Percentiles rank a stretch among this genome's conserved stretches.
Conservation (phyloP, 2,888 invertebrate species). For the Leptarthrus brevirostris region DNA sequence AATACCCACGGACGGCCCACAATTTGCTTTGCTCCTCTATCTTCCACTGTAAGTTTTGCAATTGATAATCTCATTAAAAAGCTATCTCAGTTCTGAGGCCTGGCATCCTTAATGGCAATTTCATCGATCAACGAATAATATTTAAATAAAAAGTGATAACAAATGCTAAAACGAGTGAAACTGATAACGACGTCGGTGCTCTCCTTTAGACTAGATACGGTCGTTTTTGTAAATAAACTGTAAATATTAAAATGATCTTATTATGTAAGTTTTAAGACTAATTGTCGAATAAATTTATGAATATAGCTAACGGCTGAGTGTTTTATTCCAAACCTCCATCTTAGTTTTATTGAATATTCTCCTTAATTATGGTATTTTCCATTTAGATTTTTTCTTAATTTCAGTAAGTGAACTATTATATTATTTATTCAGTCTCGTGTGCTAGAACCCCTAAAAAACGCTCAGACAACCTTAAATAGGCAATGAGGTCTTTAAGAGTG, state of each 20-base stretch:
- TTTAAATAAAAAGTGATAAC: constrained; percentile 46
- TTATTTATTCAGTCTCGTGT: too few relatives aligned
- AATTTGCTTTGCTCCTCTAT: constrained; percentile 21
- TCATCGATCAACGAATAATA: constrained; percentile 45
- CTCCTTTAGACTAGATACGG: constrained; percentile 47
- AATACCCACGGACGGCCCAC: background rate
- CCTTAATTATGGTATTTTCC: too few relatives aligned
- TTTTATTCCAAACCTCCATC: too few relatives aligned
- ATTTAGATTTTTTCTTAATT: too few relatives aligned
- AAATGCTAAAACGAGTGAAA: constrained; percentile 28
- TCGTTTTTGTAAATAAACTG: constrained; percentile 52
- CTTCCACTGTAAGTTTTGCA: constrained; percentile 33
- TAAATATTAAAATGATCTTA: constrained; percentile 52
- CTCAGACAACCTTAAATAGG: too few relatives aligned
- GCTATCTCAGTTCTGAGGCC: constrained; percentile 35
- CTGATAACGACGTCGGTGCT: constrained; percentile 47
- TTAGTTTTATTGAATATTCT: too few relatives aligned
- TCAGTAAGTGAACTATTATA: too few relatives aligned
- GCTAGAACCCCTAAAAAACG: too few relatives aligned
- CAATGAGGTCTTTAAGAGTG: too few relatives aligned
- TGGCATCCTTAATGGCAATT: constrained; percentile 39
- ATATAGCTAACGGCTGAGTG: constrained; percentile 31
- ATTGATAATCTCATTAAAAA: constrained; percentile 40
- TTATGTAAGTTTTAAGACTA: constrained; percentile 55
- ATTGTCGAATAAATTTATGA: constrained; percentile 52